These are phyloP conservation scores for Oxycera nigricornis DNA, from an alignment of 2,888 invertebrate species.

Conservation along the genomic window DNA sequence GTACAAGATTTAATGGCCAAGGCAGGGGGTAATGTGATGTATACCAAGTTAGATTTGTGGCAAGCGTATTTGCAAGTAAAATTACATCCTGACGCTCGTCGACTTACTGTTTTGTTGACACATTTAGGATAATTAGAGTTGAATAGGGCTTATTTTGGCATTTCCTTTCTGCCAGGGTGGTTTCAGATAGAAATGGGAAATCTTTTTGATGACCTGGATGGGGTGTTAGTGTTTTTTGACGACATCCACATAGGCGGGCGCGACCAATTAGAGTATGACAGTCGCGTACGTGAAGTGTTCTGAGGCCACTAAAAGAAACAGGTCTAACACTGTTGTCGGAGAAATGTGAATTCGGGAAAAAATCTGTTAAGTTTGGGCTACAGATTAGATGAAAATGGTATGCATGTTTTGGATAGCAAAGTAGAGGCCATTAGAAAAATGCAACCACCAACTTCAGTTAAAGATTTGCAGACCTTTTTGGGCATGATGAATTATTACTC, in stretches of 20 bases:
- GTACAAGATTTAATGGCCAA: not conserved
- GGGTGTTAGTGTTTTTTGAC: not conserved
- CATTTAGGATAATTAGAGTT: not conserved
- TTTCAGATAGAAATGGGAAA: not conserved
- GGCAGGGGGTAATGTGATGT: not conserved
- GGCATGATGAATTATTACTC: not conserved
- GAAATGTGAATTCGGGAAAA: not conserved
- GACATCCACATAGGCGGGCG: not conserved
- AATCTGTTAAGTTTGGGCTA: not conserved
- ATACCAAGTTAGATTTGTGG: not conserved
- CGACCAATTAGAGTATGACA: not conserved
- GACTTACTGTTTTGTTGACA: not conserved
- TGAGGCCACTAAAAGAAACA: not conserved
- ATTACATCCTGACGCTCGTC: not conserved
- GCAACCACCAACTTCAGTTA: not conserved
- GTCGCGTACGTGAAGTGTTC: not conserved
- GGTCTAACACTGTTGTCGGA: not conserved
- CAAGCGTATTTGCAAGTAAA: not conserved
- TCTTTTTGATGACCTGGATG: not conserved
- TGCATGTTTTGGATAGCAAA: not conserved
- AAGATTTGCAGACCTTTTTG: not conserved
- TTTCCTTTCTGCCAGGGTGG: not conserved
- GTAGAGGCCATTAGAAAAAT: not conserved
- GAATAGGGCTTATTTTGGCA: not conserved
- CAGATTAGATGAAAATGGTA: not conserved